These are phyloP conservation scores for Bubo scandiacus DNA, from an alignment of 2,113 vertebrate genomes.

Conservation along the genomic window DNA sequence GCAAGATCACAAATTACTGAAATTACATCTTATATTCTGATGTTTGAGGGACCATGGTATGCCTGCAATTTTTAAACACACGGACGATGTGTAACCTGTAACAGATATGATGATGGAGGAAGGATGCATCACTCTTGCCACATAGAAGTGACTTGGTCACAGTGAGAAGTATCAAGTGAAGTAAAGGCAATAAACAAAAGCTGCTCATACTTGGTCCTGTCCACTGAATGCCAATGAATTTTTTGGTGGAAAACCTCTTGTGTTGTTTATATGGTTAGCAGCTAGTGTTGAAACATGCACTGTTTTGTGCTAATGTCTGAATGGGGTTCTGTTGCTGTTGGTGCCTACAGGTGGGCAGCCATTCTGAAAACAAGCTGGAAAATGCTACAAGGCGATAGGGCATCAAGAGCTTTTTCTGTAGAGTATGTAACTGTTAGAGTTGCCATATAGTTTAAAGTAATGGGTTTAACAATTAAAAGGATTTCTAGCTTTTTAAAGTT, in stretches of 20 bases:
- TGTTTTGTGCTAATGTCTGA: background rate
- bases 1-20: background rate
- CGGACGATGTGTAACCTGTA: background rate
- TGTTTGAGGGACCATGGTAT: background rate
- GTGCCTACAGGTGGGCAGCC: background rate
- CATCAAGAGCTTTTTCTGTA: background rate
- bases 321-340: background rate
- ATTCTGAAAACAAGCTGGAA: background rate
- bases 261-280: background rate
- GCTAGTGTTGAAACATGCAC: background rate
- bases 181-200: background rate
- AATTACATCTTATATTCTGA: background rate
- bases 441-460: background rate
- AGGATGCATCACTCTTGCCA: background rate
- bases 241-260: background rate
- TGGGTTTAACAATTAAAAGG: background rate
- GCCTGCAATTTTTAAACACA: background rate
- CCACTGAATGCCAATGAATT: background rate
- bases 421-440: background rate
- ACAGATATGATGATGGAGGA: background rate
- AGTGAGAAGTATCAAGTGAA: background rate
- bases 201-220: background rate
- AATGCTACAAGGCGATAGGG: background rate
- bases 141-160: background rate
- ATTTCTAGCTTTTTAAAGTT: background rate